Evolutionary conservation across 1,140 invertebrate genomes (phyloP), one percentile per base, ranked within the genome.

Genomic region (Musca domestica): DNA sequence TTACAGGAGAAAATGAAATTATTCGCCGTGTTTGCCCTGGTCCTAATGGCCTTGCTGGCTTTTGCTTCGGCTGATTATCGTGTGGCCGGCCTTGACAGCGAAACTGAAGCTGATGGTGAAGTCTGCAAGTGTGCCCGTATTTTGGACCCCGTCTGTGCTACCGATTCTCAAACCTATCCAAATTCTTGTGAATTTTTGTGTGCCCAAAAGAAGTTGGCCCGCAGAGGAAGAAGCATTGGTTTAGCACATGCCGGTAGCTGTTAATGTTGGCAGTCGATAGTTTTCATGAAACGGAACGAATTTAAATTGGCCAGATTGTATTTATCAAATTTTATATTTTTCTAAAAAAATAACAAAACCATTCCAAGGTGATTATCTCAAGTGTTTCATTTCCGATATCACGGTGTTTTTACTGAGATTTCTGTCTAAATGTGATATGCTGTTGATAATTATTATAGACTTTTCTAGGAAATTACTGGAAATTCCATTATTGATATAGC

Each of bases 141-240:
- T 63, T 71, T 71, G 17, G 56, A 70, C 1, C 72, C 67, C 2
- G 73, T 80, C 17, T 80, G 78, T 30, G 78, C 74, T 30, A 71
- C 71, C 12, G 74, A 80, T 54, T 51, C 22, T 22, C 9, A 10
- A 0, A 78, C 71, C 20, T 80, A 80, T 46, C n/a, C 56, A 30
- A 80, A 76, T 67, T n/a, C 23, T 19, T 80, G 78, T 56, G 68
- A 71, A 17, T 63, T 80, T 27, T 7, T 52, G 0, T 80, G 78
- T 46, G 52, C 41, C 52, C 68, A 61, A 34, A 58, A 71, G 19
- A 67, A 54, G 15, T 25, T 67, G 7, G 51, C 61, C 0, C 67
- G 70, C 1, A 25, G 70, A 7, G 74, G 75, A 27, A 70, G 69
- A 27, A 61, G 4, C 9, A 30, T 79, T n/a, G 64, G 30, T 0